phyloP scores from a whole-genome alignment of 2,888 invertebrate genomes.

The Galeruca laticollis region DNA sequence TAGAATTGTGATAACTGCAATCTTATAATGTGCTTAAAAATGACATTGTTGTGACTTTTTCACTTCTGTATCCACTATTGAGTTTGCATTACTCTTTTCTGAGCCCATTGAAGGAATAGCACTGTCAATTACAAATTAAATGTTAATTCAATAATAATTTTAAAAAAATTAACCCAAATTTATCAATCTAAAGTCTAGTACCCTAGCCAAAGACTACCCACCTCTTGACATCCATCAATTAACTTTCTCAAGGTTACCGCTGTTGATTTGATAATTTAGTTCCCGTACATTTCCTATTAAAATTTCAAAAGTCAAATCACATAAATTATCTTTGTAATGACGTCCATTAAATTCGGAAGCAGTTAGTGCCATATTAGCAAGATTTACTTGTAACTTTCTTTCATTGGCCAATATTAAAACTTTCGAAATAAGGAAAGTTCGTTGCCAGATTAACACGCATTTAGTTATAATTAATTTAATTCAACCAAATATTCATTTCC shows the following conservation, averaged over 20 bases:
- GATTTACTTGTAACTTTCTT: constrained; percentile 33
- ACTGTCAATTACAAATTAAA: too few relatives aligned
- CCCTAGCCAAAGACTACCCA: too few relatives aligned
- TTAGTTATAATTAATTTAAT: neutral
- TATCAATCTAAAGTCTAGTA: too few relatives aligned
- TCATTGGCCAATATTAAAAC: constrained; percentile 31
- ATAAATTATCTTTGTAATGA: constrained; percentile 41
- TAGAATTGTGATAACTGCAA: too few relatives aligned
- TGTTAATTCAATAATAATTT: too few relatives aligned
- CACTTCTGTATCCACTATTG: too few relatives aligned
- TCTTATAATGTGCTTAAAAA: too few relatives aligned
- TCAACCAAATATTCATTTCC: neutral
- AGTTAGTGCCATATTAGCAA: constrained; percentile 24
- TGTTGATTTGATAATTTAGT: neutral
- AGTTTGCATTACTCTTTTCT: too few relatives aligned
- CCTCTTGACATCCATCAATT: too few relatives aligned
- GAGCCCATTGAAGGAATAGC: too few relatives aligned
- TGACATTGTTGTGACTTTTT: too few relatives aligned
- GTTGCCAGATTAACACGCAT: constrained; percentile 18
- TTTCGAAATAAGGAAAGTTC: constrained; percentile 30
- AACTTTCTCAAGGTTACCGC: neutral
- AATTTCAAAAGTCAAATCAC: constrained; percentile 13
- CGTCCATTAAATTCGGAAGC: constrained; percentile 40
- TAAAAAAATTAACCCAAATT: too few relatives aligned
- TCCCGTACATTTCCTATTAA: neutral